Conservation (phyloP, 2,113 vertebrate species). For the Trochalopteron elliotii region DNA sequence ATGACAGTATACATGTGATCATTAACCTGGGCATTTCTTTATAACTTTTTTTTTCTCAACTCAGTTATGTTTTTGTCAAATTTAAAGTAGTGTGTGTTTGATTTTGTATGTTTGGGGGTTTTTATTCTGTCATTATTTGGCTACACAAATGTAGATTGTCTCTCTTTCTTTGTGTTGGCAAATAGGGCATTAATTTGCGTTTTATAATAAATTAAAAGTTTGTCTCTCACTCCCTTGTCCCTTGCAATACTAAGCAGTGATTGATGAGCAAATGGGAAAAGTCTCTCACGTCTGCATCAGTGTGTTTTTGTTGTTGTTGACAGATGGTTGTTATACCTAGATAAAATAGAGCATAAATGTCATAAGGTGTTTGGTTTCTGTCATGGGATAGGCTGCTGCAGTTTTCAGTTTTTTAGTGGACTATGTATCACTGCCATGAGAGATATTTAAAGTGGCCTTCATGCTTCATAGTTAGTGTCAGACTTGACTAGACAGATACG, state of each 20-base stretch:
- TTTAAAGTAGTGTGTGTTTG: not conserved
- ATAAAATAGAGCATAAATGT: not conserved
- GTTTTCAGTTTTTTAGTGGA: not conserved
- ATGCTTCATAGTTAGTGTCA: not conserved
- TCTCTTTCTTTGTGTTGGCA: constrained; percentile 6
- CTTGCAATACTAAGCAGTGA: not conserved
- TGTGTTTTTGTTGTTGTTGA: constrained; percentile 17
- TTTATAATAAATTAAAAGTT: constrained; percentile 1
- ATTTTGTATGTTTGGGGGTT: rapidly evolving
- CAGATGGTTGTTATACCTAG: not conserved
- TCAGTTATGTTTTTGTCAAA: not conserved
- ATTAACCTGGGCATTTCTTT: not conserved
- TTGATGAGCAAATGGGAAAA: not conserved
- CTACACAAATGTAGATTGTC: not conserved
- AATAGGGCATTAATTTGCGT: not conserved
- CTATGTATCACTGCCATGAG: not conserved
- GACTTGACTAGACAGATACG: not conserved
- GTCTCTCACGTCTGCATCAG: not conserved
- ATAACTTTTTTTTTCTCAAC: not conserved
- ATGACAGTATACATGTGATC: not conserved
- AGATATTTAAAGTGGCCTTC: not conserved
- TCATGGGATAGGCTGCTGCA: not conserved
- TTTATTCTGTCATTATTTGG: not conserved
- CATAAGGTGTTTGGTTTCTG: not conserved
- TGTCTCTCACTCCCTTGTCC: not conserved